Conservation (phyloP, 2,888 invertebrate species). For the Blastobasis lacticolella region DNA sequence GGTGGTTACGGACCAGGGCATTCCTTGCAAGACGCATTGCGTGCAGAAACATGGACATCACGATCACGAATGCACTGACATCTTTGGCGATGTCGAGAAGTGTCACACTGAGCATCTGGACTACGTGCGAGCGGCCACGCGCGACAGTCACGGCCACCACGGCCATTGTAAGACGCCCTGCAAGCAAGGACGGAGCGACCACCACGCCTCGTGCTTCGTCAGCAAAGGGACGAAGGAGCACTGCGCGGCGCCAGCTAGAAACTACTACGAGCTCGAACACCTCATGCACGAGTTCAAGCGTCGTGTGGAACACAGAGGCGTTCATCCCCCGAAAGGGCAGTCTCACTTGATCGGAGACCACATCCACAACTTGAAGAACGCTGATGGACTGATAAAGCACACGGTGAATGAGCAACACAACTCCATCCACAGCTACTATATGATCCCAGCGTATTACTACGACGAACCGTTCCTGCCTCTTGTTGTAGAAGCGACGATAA, state of each 20-base stretch:
- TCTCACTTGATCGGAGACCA: neutral
- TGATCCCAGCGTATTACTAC: neutral
- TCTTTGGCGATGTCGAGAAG: neutral
- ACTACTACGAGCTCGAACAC: neutral
- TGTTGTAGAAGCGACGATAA: neutral
- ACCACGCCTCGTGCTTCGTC: neutral
- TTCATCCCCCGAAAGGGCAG: neutral
- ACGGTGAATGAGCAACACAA: neutral
- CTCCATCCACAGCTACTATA: neutral
- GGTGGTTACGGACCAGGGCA: neutral
- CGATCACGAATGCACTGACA: neutral
- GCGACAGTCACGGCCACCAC: too few relatives aligned
- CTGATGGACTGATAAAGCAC: neutral
- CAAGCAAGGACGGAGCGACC: neutral
- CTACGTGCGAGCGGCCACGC: neutral
- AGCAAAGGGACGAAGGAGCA: neutral
- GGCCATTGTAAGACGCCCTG: neutral
- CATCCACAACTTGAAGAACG: neutral
- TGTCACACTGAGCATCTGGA: neutral
- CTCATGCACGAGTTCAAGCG: neutral
- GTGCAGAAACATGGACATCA: neutral
- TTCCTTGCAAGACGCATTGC: neutral
- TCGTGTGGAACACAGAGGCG: neutral
- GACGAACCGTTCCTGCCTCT: constrained; percentile 1
- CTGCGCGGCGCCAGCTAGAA: neutral